phyloP scores from a whole-genome alignment of 2,888 invertebrate genomes.

The Eledone cirrhosa region DNA sequence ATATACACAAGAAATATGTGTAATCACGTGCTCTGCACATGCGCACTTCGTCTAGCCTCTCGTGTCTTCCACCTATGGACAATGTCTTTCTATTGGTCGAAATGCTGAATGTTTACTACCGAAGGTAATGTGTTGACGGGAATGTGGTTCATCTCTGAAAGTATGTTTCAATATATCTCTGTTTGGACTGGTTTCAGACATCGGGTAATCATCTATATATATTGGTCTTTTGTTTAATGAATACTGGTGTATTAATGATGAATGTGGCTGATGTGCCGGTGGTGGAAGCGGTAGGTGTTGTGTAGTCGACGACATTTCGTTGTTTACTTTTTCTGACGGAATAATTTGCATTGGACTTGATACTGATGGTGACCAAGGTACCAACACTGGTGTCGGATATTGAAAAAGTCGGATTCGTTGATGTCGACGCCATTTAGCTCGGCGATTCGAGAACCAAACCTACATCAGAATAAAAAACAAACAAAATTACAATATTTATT shows the following conservation, averaged over 20 bases:
- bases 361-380: slow-evolving; percentile 28
- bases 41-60: no score
- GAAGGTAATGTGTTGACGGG: not conserved
- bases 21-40: no score
- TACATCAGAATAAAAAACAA: slow-evolving; percentile 31
- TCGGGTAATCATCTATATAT: not conserved
- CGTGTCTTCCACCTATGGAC: not conserved
- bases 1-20: no score
- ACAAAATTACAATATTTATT: no score
- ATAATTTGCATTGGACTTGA: not conserved
- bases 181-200: not conserved
- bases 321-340: not conserved
- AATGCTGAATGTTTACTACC: slow-evolving; percentile 32
- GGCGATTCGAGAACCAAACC: slow-evolving; percentile 61
- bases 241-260: not conserved
- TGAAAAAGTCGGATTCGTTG: slow-evolving; percentile 54
- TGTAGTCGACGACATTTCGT: not conserved
- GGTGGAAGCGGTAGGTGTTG: not conserved
- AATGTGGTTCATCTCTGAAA: not conserved
- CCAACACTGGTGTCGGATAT: slow-evolving; percentile 42
- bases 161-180: not conserved
- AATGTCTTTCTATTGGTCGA: slow-evolving; percentile 19
- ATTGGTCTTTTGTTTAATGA: not conserved
- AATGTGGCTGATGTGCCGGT: not conserved
- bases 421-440: slow-evolving; percentile 58